A percentile compares a stretch with the other conserved stretches of the same genome.
phyloP scores from a whole-genome alignment of 2,797 vertebrate species.

The Alauda arvensis region DNA sequence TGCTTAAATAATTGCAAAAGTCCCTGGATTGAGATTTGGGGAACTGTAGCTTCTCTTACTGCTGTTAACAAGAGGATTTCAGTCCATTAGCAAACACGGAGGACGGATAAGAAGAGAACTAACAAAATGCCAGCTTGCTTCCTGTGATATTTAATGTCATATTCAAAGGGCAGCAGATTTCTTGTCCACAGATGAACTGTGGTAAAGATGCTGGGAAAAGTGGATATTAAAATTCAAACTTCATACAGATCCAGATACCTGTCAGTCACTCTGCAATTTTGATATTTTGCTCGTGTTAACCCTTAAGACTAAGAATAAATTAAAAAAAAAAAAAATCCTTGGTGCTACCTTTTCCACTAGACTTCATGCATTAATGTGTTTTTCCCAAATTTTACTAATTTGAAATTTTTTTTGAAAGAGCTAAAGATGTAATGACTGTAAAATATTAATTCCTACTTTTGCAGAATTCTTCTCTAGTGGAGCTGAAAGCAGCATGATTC shows the following conservation, averaged over 20 bases:
- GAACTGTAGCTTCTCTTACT: background rate
- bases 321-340: background rate
- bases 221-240: background rate
- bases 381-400: background rate
- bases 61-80: background rate
- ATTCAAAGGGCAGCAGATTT: constrained; percentile 9
- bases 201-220: background rate
- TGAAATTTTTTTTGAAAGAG: background rate
- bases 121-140: background rate
- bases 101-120: background rate
- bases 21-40: background rate
- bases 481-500: background rate
- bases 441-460: background rate
- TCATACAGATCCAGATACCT: background rate
- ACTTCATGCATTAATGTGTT: background rate
- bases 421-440: background rate
- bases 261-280: background rate
- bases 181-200: background rate
- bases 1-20: background rate
- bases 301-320: background rate
- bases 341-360: background rate
- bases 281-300: background rate
- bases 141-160: constrained; percentile 9
- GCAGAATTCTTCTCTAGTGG: background rate
- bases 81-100: background rate